These are phyloP conservation scores for Corythaixoides concolor DNA, from an alignment of 2,113 vertebrate species.

Conservation along the genomic window DNA sequence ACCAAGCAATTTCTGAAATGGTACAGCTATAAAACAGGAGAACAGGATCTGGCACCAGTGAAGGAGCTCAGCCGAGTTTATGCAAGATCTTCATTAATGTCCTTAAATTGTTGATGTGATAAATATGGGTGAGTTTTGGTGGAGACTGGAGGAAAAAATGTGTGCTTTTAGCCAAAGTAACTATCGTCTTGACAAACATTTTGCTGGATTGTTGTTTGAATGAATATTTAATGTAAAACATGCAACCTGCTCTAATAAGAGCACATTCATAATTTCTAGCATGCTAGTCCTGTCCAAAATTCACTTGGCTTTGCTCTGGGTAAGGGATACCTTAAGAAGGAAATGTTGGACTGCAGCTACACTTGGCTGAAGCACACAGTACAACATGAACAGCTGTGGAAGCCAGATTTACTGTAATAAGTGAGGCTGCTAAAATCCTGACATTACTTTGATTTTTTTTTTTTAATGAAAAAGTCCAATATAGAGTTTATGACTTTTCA, in stretches of 20 bases:
- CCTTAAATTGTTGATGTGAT: not conserved
- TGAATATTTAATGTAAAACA: slow-evolving; percentile 67
- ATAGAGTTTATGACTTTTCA: slow-evolving; percentile 67
- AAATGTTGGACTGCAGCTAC: slow-evolving; percentile 60
- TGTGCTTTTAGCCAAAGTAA: slow-evolving; percentile 46
- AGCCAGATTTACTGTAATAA: slow-evolving; percentile 59
- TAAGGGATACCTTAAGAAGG: slow-evolving; percentile 62
- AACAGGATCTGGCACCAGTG: slow-evolving; percentile 47
- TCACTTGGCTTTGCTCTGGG: slow-evolving; percentile 54
- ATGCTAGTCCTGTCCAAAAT: slow-evolving; percentile 24
- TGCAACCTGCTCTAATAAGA: slow-evolving; percentile 68
- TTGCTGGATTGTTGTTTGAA: slow-evolving; percentile 50
- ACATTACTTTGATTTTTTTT: slow-evolving; percentile 60
- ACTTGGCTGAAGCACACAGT: slow-evolving; percentile 55
- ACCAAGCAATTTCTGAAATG: slow-evolving; percentile 31
- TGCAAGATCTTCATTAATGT: slow-evolving; percentile 43
- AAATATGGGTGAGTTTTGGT: not conserved
- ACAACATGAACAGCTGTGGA: slow-evolving; percentile 67
- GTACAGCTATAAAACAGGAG: slow-evolving; percentile 43
- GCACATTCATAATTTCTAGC: slow-evolving; percentile 69
- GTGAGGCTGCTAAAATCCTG: slow-evolving; percentile 54
- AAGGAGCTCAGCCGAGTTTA: slow-evolving; percentile 13
- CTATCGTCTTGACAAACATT: slow-evolving; percentile 54
- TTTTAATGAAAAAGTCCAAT: slow-evolving; percentile 63
- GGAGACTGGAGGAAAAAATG: slow-evolving; percentile 35